These are phyloP conservation scores for Hemiprocne comata DNA, from an alignment of 2,113 vertebrate species.

Conservation along the genomic window DNA sequence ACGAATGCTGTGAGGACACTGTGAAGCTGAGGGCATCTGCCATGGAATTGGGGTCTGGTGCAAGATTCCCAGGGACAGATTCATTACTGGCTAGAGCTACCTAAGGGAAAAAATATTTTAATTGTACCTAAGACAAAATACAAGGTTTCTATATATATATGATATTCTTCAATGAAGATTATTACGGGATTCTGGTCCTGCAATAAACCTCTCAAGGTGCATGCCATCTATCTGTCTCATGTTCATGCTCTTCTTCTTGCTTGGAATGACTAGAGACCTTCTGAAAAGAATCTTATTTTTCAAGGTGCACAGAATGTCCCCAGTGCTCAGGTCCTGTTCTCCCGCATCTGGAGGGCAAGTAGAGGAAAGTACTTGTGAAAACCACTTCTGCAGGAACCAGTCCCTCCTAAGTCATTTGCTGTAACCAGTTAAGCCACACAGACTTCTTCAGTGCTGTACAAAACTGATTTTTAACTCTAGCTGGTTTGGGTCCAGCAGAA, in stretches of 20 bases:
- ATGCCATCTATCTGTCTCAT: not conserved
- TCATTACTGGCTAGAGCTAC: not conserved
- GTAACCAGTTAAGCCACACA: not conserved
- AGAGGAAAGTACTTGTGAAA: not conserved
- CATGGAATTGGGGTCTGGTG: not conserved
- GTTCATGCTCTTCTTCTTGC: not conserved
- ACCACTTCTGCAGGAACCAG: not conserved
- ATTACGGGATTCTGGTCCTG: not conserved
- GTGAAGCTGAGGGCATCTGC: not conserved
- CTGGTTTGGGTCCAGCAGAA: not conserved
- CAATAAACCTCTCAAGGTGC: not conserved
- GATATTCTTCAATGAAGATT: not conserved
- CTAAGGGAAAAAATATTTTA: not conserved
- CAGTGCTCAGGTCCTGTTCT: not conserved
- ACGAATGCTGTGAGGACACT: accelerated
- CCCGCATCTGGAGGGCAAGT: not conserved
- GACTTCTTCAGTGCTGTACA: not conserved
- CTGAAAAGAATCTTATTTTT: not conserved
- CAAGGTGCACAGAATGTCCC: not conserved
- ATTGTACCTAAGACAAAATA: not conserved
- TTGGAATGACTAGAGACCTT: not conserved
- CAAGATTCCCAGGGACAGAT: not conserved
- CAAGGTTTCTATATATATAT: not conserved
- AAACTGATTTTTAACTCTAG: not conserved
- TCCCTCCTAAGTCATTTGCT: not conserved